Conservation (phyloP, 2,888 invertebrate species). For the Eristalis intricaria region DNA sequence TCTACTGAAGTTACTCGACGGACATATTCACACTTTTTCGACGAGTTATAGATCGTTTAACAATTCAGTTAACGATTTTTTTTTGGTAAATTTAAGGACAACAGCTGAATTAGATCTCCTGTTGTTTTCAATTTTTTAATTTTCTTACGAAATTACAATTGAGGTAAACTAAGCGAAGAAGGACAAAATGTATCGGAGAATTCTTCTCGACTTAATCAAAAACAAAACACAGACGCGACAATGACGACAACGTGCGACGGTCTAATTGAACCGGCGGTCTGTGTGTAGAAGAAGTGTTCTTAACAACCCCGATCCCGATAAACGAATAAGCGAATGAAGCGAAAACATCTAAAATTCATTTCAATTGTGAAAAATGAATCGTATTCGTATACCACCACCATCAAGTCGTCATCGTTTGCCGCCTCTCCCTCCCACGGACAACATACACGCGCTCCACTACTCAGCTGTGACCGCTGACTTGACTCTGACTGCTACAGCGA, state of each 20-base stretch:
- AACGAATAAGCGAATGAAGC: slow-evolving; percentile 61
- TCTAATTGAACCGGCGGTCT: slow-evolving; percentile 63
- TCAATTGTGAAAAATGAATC: slow-evolving; percentile 26
- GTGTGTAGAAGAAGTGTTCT: slow-evolving; percentile 57
- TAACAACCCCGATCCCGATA: slow-evolving; percentile 64
- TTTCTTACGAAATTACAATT: no score
- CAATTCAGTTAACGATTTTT: no score
- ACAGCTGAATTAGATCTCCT: no score
- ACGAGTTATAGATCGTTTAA: no score
- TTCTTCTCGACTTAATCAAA: not conserved
- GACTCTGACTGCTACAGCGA: not conserved
- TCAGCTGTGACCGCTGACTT: no score
- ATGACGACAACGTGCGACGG: slow-evolving; percentile 44
- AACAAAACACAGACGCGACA: slow-evolving; percentile 41
- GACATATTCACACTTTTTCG: no score
- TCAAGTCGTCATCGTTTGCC: not conserved
- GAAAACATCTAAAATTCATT: slow-evolving; percentile 56
- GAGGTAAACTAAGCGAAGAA: no score
- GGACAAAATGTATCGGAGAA: not conserved
- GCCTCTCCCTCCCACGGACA: slow-evolving; percentile 41
- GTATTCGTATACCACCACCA: not conserved
- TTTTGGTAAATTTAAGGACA: no score
- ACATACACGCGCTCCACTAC: no score
- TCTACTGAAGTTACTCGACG: no score
- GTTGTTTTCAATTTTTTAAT: not conserved